These are phyloP conservation scores for Tenthredo scrophulariae DNA, from an alignment of 2,888 invertebrate genomes.

Conservation along the genomic window DNA sequence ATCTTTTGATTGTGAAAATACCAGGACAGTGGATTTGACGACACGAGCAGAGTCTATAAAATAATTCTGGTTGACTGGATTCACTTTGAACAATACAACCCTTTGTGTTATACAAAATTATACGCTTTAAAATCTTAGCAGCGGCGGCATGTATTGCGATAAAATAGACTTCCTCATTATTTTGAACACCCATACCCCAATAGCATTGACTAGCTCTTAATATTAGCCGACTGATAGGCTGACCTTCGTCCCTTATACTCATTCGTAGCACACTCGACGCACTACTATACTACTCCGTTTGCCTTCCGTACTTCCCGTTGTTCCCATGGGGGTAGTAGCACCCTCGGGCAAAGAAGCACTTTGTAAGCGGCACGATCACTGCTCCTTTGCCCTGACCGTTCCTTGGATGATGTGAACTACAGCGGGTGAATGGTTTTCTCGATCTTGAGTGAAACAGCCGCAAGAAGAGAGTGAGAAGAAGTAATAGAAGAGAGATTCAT, in stretches of 20 bases:
- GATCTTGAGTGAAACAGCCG: conserved; percentile 21
- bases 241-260: conserved; percentile 34
- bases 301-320: conserved; percentile 28
- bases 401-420: conserved; percentile 7
- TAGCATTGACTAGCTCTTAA: not conserved
- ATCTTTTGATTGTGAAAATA: not conserved
- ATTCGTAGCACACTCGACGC: conserved; percentile 38
- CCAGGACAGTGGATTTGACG: not conserved
- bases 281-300: conserved; percentile 38
- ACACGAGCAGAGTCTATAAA: not conserved
- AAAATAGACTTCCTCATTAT: not conserved
- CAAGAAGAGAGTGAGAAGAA: not conserved
- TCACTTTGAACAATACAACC: not conserved
- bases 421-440: conserved; percentile 3
- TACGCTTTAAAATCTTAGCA: not conserved
- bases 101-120: not conserved
- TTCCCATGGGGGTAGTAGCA: conserved; percentile 40
- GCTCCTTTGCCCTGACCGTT: conserved; percentile 17
- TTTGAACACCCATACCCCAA: not conserved
- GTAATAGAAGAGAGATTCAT: not conserved
- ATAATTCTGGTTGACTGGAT: not conserved
- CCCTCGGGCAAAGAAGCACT: conserved; percentile 49
- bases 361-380: conserved; percentile 49
- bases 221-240: conserved; percentile 1
- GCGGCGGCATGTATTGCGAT: not conserved